Conservation (phyloP, 2,888 invertebrate genomes). For the Meiosimyza decipiens region DNA sequence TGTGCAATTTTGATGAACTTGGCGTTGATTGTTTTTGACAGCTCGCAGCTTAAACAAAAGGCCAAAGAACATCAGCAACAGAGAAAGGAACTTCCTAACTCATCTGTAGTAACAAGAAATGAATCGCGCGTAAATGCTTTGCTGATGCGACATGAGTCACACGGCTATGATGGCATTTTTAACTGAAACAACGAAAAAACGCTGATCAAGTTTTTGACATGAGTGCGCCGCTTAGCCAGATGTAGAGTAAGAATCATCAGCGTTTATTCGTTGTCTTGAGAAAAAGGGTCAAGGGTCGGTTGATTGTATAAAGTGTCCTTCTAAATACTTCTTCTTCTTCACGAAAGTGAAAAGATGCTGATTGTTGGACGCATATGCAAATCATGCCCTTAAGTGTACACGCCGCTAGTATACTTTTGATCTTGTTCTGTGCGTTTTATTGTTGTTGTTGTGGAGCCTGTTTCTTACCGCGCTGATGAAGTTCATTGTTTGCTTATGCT, state of each 20-base stretch:
- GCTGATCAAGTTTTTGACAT: neutral
- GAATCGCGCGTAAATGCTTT: neutral
- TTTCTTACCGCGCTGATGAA: slow-evolving; percentile 51
- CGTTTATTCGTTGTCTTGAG: neutral
- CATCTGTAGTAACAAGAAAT: too few species aligned
- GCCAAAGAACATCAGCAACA: neutral
- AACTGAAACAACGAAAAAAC: neutral
- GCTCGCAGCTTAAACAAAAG: slow-evolving; percentile 47
- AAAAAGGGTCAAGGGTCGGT: slow-evolving; percentile 27
- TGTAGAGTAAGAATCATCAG: too few species aligned
- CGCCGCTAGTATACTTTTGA: slow-evolving; percentile 16
- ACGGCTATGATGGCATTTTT: neutral
- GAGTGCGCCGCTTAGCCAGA: neutral
- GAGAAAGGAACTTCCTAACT: neutral
- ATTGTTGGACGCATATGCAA: slow-evolving; percentile 28
- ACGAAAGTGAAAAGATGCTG: slow-evolving; percentile 13
- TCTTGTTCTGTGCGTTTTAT: slow-evolving; percentile 32
- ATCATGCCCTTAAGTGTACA: slow-evolving; percentile 12
- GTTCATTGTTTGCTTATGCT: slow-evolving; percentile 51
- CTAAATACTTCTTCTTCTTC: too few species aligned
- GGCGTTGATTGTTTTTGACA: slow-evolving; percentile 60
- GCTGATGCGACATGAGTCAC: slow-evolving; percentile 16
- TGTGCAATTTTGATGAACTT: slow-evolving; percentile 40
- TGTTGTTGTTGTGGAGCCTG: neutral
- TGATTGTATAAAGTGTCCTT: slow-evolving; percentile 13